Evolutionary conservation across 2,888 invertebrate genomes (phyloP).

Genomic region (Acleris emargana): DNA sequence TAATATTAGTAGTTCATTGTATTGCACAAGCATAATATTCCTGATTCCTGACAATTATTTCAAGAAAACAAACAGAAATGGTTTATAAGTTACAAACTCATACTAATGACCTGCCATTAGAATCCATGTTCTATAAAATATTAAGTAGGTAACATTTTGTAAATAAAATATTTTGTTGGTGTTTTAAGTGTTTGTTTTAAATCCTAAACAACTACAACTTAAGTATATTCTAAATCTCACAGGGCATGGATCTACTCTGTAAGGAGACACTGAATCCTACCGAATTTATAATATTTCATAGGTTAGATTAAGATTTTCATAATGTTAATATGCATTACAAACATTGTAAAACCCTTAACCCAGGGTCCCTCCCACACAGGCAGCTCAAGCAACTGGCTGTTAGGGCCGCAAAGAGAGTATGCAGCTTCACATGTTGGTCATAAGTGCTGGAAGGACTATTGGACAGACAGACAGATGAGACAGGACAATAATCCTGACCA

Average conservation of each 20-base stretch:
- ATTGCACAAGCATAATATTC: constrained; percentile 37
- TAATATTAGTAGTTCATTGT: constrained; percentile 35
- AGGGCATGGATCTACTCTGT: neutral
- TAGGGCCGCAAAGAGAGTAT: no score
- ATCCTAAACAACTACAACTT: neutral
- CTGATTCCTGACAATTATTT: neutral
- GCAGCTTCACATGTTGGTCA: no score
- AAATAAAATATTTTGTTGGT: constrained; percentile 27
- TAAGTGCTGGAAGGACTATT: no score
- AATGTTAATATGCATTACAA: no score
- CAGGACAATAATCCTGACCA: no score
- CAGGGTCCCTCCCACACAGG: no score
- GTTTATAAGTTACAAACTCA: constrained; percentile 8
- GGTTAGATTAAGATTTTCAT: no score
- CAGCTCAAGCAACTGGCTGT: no score
- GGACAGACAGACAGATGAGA: no score
- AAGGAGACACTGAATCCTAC: no score
- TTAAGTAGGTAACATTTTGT: constrained; percentile 25
- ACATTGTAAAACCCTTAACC: no score
- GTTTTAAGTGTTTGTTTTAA: constrained; percentile 5
- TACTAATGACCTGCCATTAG: neutral
- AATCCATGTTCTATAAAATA: constrained; percentile 11
- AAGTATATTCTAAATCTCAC: neutral
- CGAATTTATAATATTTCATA: no score
- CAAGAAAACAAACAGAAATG: neutral